Conservation (phyloP, 1,140 invertebrate genomes). For the Drosophila ironensis region DNA sequence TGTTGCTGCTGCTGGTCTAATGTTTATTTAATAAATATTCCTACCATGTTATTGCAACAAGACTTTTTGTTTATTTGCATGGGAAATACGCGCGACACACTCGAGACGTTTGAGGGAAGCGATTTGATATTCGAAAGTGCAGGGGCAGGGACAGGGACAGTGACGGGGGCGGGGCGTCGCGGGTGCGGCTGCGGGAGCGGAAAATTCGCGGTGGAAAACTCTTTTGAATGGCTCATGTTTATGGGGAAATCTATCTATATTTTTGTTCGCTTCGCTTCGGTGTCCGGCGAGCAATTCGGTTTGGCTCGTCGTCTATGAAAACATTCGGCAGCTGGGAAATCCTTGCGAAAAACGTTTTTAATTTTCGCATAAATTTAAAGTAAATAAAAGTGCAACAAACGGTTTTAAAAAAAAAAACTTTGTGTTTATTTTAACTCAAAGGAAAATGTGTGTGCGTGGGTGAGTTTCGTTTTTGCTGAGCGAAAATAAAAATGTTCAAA, state of each 20-base stretch:
- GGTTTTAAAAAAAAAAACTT: slow-evolving; percentile 56
- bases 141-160: neutral
- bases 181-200: slow-evolving; percentile 1
- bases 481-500: slow-evolving; percentile 77
- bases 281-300: slow-evolving; percentile 49
- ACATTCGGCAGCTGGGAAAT: slow-evolving; percentile 61
- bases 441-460: slow-evolving; percentile 47
- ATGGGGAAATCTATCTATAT: slow-evolving; percentile 27
- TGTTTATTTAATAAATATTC: slow-evolving; percentile 80
- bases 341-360: slow-evolving; percentile 75
- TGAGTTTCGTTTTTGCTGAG: slow-evolving; percentile 20
- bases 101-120: slow-evolving; percentile 41
- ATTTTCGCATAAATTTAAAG: slow-evolving; percentile 80
- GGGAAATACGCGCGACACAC: slow-evolving; percentile 74
- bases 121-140: too few relatives aligned
- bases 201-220: slow-evolving; percentile 47
- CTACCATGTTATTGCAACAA: slow-evolving; percentile 73
- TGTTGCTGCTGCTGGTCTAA: slow-evolving; percentile 56
- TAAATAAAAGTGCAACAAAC: slow-evolving; percentile 64
- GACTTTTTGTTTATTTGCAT: slow-evolving; percentile 74
- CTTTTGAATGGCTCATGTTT: slow-evolving; percentile 19
- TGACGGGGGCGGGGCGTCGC: neutral
- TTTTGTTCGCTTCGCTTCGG: slow-evolving; percentile 21
- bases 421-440: slow-evolving; percentile 78
- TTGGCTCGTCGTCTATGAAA: slow-evolving; percentile 64